Conservation (phyloP, 2,797 vertebrate genomes). For the Adelosebastes latens region DNA sequence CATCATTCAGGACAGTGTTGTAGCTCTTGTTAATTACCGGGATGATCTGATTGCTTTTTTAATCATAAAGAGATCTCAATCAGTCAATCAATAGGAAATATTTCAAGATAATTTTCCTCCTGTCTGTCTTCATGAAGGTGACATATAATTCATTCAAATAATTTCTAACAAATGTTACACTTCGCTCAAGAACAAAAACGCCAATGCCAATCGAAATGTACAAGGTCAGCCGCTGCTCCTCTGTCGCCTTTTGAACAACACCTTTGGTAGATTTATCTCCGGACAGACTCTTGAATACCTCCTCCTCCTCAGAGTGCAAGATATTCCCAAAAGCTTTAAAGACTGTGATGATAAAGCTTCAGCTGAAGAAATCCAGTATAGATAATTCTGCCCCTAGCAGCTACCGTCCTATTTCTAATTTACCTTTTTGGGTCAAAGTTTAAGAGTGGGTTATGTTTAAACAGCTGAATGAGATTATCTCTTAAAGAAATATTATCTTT, state of each 20-base stretch:
- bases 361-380: constrained; percentile 41
- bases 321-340: constrained; percentile 46
- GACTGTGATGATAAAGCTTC: constrained; percentile 34
- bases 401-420: constrained; percentile 43
- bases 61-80: not conserved
- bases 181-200: not conserved
- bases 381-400: constrained; percentile 52
- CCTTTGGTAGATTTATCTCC: constrained; percentile 19
- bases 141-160: not conserved
- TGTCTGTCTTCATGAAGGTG: not conserved
- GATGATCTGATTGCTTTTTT: constrained; percentile 9
- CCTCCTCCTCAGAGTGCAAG: constrained; percentile 7
- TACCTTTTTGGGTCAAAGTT: constrained; percentile 57
- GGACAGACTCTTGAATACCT: constrained; percentile 8
- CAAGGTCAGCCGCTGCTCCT: not conserved
- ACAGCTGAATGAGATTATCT: constrained; percentile 34
- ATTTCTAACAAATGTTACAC: not conserved
- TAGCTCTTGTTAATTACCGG: constrained; percentile 14
- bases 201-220: not conserved
- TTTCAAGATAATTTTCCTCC: not conserved
- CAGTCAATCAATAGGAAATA: not conserved
- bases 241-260: not conserved
- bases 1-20: not conserved
- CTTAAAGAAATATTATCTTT: constrained; percentile 1
- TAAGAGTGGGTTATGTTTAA: constrained; percentile 50